Conservation (phyloP, 1,140 invertebrate species). For the Platorchestia sp. region DNA sequence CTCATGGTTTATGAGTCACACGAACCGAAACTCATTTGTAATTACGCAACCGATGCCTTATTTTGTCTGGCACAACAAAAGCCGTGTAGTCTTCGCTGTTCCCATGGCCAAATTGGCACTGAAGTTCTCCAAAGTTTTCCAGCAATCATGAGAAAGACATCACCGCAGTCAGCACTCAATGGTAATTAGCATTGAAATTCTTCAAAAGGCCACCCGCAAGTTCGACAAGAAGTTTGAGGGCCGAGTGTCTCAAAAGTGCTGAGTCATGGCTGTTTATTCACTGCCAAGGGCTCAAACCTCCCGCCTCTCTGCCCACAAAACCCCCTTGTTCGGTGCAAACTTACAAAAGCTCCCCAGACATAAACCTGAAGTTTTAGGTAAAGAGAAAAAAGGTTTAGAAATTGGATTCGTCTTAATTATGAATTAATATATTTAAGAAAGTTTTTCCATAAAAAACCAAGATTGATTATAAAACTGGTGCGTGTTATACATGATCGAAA, state of each 20-base stretch:
- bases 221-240: not conserved
- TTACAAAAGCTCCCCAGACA: not conserved
- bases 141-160: not conserved
- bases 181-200: not conserved
- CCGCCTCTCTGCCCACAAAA: not conserved
- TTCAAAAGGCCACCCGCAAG: not conserved
- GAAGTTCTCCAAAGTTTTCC: not conserved
- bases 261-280: not conserved
- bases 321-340: not conserved
- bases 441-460: not conserved
- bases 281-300: not conserved
- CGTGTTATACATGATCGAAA: not conserved
- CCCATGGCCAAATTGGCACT: not conserved
- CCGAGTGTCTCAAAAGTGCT: not conserved
- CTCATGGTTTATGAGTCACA: too few relatives aligned
- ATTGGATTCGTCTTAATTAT: not conserved
- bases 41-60: too few relatives aligned
- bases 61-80: too few relatives aligned
- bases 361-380: not conserved
- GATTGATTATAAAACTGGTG: not conserved
- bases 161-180: not conserved
- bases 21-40: too few relatives aligned
- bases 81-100: not conserved
- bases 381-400: not conserved
- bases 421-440: not conserved